Evolutionary conservation across 2,888 invertebrate species (phyloP).

Genomic region (Podabrus alpinus): DNA sequence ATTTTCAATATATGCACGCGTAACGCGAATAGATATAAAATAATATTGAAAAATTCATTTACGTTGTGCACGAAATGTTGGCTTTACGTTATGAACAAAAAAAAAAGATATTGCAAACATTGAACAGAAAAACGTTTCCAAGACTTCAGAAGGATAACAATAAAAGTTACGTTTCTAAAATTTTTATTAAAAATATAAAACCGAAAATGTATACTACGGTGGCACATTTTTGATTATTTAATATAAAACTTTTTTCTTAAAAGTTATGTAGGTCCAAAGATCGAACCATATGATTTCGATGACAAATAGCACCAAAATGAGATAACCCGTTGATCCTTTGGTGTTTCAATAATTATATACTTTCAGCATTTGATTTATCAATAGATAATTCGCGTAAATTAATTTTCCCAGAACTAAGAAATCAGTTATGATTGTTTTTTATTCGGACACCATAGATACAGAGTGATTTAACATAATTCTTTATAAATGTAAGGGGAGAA

Average conservation of each 20-base stretch:
- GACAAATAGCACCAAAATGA: conserved; percentile 36
- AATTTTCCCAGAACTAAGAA: conserved; percentile 21
- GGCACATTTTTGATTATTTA: background rate
- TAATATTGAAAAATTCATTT: too few species aligned
- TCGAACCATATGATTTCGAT: conserved; percentile 18
- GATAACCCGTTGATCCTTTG: conserved; percentile 42
- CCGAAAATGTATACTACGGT: background rate
- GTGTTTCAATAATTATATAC: conserved; percentile 41
- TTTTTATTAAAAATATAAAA: too few species aligned
- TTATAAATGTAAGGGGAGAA: background rate
- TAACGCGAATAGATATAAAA: too few species aligned
- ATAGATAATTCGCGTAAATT: conserved; percentile 26
- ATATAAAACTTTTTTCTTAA: background rate
- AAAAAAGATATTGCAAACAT: too few species aligned
- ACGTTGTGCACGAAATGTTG: too few species aligned
- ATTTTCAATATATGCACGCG: too few species aligned
- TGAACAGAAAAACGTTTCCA: too few species aligned
- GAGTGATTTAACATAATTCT: background rate
- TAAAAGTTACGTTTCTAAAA: too few species aligned
- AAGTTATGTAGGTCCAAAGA: conserved; percentile 8
- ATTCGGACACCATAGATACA: background rate
- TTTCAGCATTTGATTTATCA: conserved; percentile 34
- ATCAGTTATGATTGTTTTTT: background rate
- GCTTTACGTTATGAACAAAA: too few species aligned
- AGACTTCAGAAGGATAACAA: too few species aligned